A percentile compares a stretch with the other conserved stretches of the same genome.
phyloP scores from a whole-genome alignment of 1,140 invertebrate genomes.

The Bombus sibiricus region DNA sequence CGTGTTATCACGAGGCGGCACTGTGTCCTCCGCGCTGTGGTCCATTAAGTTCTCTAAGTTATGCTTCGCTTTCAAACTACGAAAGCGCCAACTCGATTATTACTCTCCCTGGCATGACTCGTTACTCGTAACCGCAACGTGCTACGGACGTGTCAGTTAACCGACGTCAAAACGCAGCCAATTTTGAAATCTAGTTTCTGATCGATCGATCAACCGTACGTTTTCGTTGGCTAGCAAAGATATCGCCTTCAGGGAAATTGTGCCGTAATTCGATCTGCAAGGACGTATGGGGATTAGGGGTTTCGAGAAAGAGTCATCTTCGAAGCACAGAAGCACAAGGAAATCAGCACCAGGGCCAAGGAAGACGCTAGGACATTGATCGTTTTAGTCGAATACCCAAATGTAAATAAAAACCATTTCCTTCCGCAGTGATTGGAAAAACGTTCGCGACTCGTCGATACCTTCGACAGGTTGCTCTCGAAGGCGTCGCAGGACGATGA shows the following conservation, averaged over 20 bases:
- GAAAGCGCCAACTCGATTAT: conserved; percentile 53
- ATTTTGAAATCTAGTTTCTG: not conserved
- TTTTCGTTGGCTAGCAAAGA: not conserved
- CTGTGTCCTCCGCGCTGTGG: not conserved
- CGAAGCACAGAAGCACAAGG: conserved; percentile 62
- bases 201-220: not conserved
- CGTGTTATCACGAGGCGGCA: not conserved
- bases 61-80: conserved; percentile 4
- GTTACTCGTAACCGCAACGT: conserved; percentile 14
- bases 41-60: conserved; percentile 33
- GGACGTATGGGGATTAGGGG: conserved; percentile 1
- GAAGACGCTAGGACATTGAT: conserved; percentile 51
- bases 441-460: conserved; percentile 29
- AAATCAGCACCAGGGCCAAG: conserved; percentile 52
- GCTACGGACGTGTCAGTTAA: not conserved
- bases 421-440: not conserved
- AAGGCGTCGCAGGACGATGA: not conserved
- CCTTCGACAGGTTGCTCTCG: not conserved
- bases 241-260: conserved; percentile 34
- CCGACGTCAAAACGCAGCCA: not conserved
- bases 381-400: conserved; percentile 38
- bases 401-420: conserved; percentile 34
- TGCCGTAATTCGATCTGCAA: conserved; percentile 21
- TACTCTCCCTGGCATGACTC: not conserved
- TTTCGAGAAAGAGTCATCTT: conserved; percentile 50